Evolutionary conservation across 2,113 vertebrate genomes (phyloP).

Genomic region (Microtus richardsoni): DNA sequence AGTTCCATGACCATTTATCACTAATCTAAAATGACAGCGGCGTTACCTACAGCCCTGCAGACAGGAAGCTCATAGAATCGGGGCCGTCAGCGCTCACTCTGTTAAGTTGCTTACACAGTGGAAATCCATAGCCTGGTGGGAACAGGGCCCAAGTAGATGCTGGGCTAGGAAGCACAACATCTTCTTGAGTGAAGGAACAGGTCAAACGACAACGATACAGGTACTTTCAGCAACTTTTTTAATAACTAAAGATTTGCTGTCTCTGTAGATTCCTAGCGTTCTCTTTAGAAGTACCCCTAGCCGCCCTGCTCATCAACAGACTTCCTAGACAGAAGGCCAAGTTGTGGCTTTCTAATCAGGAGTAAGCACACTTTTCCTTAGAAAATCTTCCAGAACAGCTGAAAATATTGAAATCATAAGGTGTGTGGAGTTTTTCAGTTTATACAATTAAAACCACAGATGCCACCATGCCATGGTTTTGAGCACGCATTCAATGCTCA

Average conservation of each 20-base stretch:
- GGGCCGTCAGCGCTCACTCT: constrained; percentile 82
- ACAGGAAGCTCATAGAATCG: constrained; percentile 85
- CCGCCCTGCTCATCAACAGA: constrained; percentile 12
- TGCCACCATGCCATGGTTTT: neutral
- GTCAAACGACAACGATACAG: constrained; percentile 28
- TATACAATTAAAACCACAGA: constrained; percentile 31
- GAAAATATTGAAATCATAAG: constrained; percentile 67
- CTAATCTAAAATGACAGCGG: constrained; percentile 89
- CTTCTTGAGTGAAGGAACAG: constrained; percentile 35
- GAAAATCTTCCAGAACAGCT: constrained; percentile 69
- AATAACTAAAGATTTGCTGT: neutral
- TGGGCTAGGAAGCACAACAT: neutral
- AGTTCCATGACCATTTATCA: constrained; percentile 88
- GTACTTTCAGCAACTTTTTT: constrained; percentile 61
- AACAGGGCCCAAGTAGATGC: neutral
- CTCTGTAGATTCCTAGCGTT: constrained; percentile 36
- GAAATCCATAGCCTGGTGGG: constrained; percentile 56
- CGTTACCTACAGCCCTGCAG: constrained; percentile 86
- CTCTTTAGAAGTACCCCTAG: constrained; percentile 48
- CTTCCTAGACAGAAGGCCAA: constrained; percentile 50
- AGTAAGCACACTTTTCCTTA: constrained; percentile 60
- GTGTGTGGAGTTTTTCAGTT: constrained; percentile 26
- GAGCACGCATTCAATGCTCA: neutral
- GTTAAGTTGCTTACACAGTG: constrained; percentile 82
- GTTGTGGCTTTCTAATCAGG: constrained; percentile 52